Evolutionary conservation across 2,888 invertebrate genomes (phyloP).

Genomic region (Bombyx huttoni): DNA sequence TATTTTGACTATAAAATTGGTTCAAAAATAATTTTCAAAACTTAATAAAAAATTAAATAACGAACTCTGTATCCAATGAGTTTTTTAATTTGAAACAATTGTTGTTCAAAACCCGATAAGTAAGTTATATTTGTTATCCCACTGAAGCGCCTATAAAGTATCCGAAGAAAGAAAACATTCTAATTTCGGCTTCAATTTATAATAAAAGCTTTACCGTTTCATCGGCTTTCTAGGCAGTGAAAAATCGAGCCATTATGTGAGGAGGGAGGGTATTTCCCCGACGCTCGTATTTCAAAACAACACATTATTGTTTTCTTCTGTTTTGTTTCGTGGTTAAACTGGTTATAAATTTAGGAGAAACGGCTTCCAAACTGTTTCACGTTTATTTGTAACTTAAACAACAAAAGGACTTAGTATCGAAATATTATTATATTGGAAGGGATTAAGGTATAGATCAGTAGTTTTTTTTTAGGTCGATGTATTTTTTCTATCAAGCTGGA

Average conservation of each 20-base stretch:
- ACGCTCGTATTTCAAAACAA: slow-evolving; percentile 62
- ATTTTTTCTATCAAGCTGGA: too few relatives aligned
- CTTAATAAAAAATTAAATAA: neutral
- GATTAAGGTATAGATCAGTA: slow-evolving; percentile 3
- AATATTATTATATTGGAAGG: slow-evolving; percentile 3
- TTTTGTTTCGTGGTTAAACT: slow-evolving; percentile 51
- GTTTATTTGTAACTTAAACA: slow-evolving; percentile 16
- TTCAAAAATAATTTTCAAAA: neutral
- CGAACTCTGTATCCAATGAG: neutral
- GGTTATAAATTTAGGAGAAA: slow-evolving; percentile 48
- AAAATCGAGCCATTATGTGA: slow-evolving; percentile 57
- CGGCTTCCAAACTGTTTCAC: slow-evolving; percentile 28
- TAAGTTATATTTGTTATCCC: neutral
- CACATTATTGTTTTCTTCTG: slow-evolving; percentile 64
- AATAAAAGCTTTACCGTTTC: slow-evolving; percentile 41
- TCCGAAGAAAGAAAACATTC: slow-evolving; percentile 28
- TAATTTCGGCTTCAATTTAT: slow-evolving; percentile 46
- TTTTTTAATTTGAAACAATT: neutral
- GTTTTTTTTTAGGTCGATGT: neutral
- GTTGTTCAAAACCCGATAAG: neutral
- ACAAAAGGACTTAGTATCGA: slow-evolving; percentile 12
- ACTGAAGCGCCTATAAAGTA: neutral
- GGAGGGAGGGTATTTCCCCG: slow-evolving; percentile 34
- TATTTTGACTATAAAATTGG: too few relatives aligned
- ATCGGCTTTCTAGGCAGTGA: slow-evolving; percentile 52